Conservation (phyloP, 2,113 vertebrate species). For the Seriola aureovittata region DNA sequence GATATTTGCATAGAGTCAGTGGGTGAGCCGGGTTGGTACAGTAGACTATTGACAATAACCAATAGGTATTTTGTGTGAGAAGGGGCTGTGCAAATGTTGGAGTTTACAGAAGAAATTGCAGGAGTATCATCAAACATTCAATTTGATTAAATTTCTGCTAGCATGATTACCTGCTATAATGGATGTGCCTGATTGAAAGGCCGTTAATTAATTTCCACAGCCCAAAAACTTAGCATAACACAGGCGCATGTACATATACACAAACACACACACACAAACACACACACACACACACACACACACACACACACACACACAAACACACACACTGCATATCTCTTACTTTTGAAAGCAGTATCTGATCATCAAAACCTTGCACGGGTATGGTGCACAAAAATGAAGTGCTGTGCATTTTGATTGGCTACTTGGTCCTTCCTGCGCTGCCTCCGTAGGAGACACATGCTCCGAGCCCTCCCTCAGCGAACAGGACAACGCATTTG, state of each 20-base stretch:
- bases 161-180: conserved; percentile 73
- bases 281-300: conserved; percentile 6
- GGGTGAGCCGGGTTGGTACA: conserved; percentile 54
- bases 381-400: conserved; percentile 26
- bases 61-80: conserved; percentile 59
- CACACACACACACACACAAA: conserved; percentile 7
- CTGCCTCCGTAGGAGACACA: conserved; percentile 28
- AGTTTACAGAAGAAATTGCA: conserved; percentile 78
- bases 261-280: not conserved
- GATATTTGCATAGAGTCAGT: conserved; percentile 66
- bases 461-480: conserved; percentile 50
- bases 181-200: conserved; percentile 72
- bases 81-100: conserved; percentile 69
- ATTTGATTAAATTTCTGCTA: conserved; percentile 73
- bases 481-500: conserved; percentile 77
- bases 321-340: conserved; percentile 3
- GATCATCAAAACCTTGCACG: conserved; percentile 47
- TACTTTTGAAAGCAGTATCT: conserved; percentile 23
- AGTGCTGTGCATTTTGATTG: conserved; percentile 53
- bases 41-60: conserved; percentile 76
- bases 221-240: conserved; percentile 33
- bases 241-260: not conserved
- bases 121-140: conserved; percentile 77
- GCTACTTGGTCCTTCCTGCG: conserved; percentile 34
- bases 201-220: conserved; percentile 73